Conservation (phyloP, 2,888 invertebrate genomes). For the Metellina segmentata region DNA sequence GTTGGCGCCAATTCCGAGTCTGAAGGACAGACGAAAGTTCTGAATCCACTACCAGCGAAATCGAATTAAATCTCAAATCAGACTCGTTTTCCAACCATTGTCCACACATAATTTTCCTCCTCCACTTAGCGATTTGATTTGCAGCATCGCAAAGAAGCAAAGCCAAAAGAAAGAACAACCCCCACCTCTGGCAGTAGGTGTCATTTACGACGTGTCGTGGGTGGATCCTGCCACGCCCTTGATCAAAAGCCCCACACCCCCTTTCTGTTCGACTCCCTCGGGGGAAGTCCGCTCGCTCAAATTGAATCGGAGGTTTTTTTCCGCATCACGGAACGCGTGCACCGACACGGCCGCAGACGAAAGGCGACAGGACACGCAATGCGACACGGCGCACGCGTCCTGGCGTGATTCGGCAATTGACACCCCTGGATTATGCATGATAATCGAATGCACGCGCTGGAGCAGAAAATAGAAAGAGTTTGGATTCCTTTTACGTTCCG, state of each 20-base stretch:
- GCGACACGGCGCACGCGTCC: not conserved
- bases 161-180: not conserved
- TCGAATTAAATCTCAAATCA: too few species aligned
- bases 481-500: too few species aligned
- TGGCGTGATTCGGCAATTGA: not conserved
- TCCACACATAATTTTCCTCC: not conserved
- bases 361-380: conserved; percentile 4
- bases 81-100: not conserved
- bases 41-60: too few species aligned
- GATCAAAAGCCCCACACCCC: conserved; percentile 43
- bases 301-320: conserved; percentile 40
- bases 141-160: not conserved
- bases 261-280: not conserved
- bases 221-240: conserved; percentile 50
- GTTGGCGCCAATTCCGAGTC: too few species aligned
- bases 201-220: conserved; percentile 38
- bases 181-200: not conserved
- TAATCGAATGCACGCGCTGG: not conserved
- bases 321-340: conserved; percentile 33
- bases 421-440: conserved; percentile 4
- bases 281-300: conserved; percentile 3
- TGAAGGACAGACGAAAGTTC: too few species aligned
- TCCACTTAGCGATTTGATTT: conserved; percentile 18
- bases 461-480: too few species aligned
- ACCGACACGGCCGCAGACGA: not conserved